Conservation (phyloP, 2,113 vertebrate genomes). For the Brachypodius melanocephalos region DNA sequence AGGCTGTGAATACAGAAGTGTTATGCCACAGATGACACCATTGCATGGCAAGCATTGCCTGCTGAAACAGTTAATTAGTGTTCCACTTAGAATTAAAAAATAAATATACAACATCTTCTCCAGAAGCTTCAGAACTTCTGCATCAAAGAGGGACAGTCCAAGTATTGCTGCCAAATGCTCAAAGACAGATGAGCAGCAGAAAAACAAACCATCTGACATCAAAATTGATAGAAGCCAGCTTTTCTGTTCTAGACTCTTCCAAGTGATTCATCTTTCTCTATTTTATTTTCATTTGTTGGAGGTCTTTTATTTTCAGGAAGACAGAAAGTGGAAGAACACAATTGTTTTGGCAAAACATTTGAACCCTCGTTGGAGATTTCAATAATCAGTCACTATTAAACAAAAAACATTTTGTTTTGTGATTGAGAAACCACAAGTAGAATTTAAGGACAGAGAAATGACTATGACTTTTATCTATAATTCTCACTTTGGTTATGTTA, state of each 20-base stretch:
- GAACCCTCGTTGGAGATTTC: not conserved
- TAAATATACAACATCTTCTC: not conserved
- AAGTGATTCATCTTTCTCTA: not conserved
- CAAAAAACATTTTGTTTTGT: not conserved
- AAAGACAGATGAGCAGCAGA: not conserved
- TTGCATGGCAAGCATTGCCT: not conserved
- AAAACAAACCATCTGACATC: not conserved
- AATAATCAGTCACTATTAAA: not conserved
- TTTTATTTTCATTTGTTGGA: constrained; percentile 1
- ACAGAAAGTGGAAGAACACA: not conserved
- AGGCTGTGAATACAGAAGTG: not conserved
- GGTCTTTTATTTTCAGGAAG: not conserved
- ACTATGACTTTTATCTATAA: not conserved
- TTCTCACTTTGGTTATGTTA: not conserved
- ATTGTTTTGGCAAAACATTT: not conserved
- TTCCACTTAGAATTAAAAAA: not conserved
- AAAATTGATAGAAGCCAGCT: not conserved
- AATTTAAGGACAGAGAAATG: not conserved
- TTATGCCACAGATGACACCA: not conserved
- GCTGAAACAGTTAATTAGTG: not conserved
- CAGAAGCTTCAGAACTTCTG: not conserved
- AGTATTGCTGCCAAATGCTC: not conserved
- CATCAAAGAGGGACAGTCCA: not conserved
- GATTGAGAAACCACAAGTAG: constrained; percentile 1
- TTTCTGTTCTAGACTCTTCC: not conserved